Percentiles rank a stretch among this genome's conserved stretches.
Conservation (phyloP, 2,113 vertebrate genomes). For the Crotalus viridis region DNA sequence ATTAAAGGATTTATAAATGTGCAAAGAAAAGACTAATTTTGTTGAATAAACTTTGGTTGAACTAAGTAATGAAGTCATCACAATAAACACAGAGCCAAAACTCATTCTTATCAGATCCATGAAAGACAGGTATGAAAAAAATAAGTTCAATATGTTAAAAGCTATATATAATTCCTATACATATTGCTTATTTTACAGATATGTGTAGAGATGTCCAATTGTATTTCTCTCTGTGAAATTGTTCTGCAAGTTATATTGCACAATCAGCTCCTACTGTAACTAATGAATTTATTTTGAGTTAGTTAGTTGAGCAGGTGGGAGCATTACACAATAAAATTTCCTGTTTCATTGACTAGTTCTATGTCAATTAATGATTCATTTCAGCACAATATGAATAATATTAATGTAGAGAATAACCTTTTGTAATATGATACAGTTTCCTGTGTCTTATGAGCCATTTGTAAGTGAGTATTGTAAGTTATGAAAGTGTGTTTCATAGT, state of each 20-base stretch:
- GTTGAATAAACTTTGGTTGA: slow-evolving; percentile 21
- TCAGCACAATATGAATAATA: slow-evolving; percentile 65
- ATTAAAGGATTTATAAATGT: neutral
- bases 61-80: neutral
- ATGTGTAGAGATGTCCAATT: slow-evolving; percentile 14
- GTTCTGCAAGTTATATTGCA: slow-evolving; percentile 47
- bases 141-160: slow-evolving; percentile 37
- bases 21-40: slow-evolving; percentile 9
- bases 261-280: slow-evolving; percentile 32
- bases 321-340: slow-evolving; percentile 62
- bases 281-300: slow-evolving; percentile 65
- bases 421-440: slow-evolving; percentile 55
- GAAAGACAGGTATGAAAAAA: slow-evolving; percentile 42
- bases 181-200: slow-evolving; percentile 17
- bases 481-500: slow-evolving; percentile 22
- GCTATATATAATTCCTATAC: neutral
- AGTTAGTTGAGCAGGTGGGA: slow-evolving; percentile 41
- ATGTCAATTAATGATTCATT: slow-evolving; percentile 65
- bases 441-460: slow-evolving; percentile 58
- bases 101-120: slow-evolving; percentile 27
- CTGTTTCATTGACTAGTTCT: slow-evolving; percentile 63
- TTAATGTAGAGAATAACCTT: slow-evolving; percentile 66
- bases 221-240: slow-evolving; percentile 43
- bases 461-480: slow-evolving; percentile 46
- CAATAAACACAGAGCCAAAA: neutral